Evolutionary conservation across 1,140 invertebrate genomes (phyloP).

Genomic region (Battus philenor): DNA sequence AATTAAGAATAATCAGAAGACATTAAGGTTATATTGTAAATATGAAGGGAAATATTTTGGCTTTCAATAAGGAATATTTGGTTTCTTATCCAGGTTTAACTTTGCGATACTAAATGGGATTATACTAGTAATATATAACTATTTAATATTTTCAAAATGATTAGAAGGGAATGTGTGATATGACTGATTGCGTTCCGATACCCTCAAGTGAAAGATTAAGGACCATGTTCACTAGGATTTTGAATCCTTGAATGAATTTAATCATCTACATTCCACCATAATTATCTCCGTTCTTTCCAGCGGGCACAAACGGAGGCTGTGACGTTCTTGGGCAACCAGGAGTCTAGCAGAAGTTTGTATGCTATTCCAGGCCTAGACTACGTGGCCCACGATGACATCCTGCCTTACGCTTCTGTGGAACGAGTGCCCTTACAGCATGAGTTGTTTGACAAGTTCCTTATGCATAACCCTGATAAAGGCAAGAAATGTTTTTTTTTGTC

Average conservation of each 20-base stretch:
- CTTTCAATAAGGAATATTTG: too few species aligned
- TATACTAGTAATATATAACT: constrained; percentile 5
- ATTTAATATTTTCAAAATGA: constrained; percentile 1
- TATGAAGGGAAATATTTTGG: too few species aligned
- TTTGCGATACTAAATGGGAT: too few species aligned
- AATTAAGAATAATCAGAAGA: too few species aligned
- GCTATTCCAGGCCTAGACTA: constrained; percentile 97
- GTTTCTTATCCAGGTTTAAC: too few species aligned
- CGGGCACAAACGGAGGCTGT: constrained; percentile 97
- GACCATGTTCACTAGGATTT: background rate
- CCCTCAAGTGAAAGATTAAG: background rate
- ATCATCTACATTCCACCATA: background rate
- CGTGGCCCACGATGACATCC: constrained; percentile 96
- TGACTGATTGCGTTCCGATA: background rate
- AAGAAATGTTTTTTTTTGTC: too few species aligned
- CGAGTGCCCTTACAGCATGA: constrained; percentile 93
- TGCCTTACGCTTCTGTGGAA: constrained; percentile 89
- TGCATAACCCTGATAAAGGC: constrained; percentile 87
- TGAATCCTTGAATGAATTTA: background rate
- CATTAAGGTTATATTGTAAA: too few species aligned
- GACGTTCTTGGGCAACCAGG: constrained; percentile 97
- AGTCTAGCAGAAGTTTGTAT: constrained; percentile 94
- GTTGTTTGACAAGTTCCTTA: constrained; percentile 96
- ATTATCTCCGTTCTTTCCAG: constrained; percentile 69
- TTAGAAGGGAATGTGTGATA: too few species aligned